These are phyloP conservation scores for Paelopatides confundens DNA, from an alignment of 53 echinoderm and acorn worm genomes.

Conservation along the genomic window DNA sequence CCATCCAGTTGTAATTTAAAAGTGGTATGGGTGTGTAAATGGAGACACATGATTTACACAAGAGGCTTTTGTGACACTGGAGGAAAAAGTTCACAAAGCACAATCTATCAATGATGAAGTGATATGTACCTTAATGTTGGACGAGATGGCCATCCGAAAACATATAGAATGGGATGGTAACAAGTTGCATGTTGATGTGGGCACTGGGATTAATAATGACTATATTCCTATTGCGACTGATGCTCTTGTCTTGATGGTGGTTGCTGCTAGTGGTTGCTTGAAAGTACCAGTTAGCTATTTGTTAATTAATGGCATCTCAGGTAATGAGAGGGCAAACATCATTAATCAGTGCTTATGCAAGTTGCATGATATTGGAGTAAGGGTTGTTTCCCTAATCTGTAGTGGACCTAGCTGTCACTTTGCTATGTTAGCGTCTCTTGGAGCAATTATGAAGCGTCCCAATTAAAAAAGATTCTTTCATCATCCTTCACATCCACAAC, in stretches of 20 bases:
- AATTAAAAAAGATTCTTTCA: no score
- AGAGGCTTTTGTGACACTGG: constrained; percentile 50
- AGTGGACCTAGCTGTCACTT: constrained; percentile 60
- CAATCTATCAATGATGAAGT: constrained; percentile 1
- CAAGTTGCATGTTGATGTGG: constrained; percentile 55
- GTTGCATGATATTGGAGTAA: constrained; percentile 31
- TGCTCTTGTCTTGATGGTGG: constrained; percentile 66
- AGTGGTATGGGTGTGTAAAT: constrained; percentile 51
- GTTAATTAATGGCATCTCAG: constrained; percentile 60
- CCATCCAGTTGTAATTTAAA: constrained; percentile 46
- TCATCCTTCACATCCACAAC: neutral
- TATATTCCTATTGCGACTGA: constrained; percentile 28
- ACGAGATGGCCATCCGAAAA: constrained; percentile 75
- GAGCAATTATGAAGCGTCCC: constrained; percentile 19
- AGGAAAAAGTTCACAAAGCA: constrained; percentile 20
- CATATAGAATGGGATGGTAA: constrained; percentile 57
- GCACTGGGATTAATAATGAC: constrained; percentile 49
- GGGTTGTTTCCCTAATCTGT: constrained; percentile 41
- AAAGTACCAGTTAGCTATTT: constrained; percentile 55
- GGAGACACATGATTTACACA: constrained; percentile 66
- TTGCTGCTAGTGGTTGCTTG: constrained; percentile 48
- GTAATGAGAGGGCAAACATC: constrained; percentile 33
- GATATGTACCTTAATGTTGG: constrained; percentile 66
- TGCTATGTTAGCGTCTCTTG: constrained; percentile 48
- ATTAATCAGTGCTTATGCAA: neutral